Conservation (phyloP, 2,888 invertebrate genomes). For the Pyrgus malvae region DNA sequence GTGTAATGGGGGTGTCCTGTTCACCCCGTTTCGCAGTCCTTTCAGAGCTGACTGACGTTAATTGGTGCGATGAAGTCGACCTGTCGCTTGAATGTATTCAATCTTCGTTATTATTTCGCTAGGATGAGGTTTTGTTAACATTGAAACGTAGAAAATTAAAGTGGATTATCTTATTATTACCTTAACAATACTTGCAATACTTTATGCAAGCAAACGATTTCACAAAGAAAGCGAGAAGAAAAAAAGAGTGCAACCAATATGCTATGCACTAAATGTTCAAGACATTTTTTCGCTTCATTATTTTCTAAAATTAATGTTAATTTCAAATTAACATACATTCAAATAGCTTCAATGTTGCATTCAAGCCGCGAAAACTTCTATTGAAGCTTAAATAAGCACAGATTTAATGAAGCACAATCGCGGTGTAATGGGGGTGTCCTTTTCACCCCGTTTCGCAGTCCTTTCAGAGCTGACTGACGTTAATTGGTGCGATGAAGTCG, state of each 20-base stretch:
- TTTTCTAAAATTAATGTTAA: too few relatives aligned
- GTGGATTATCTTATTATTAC: too few relatives aligned
- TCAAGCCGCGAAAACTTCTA: not conserved
- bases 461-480: conserved; percentile 15
- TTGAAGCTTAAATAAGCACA: conserved; percentile 12
- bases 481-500: conserved; percentile 19
- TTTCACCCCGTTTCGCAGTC: conserved; percentile 7
- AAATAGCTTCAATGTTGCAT: conserved; percentile 8
- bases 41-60: conserved; percentile 17
- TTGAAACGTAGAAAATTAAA: too few relatives aligned
- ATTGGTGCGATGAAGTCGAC: conserved; percentile 17
- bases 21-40: conserved; percentile 6
- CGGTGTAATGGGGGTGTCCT: conserved; percentile 6
- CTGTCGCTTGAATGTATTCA: conserved; percentile 5
- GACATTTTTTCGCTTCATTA: too few relatives aligned
- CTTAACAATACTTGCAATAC: too few relatives aligned
- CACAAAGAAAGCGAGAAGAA: too few relatives aligned
- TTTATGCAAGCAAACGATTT: too few relatives aligned
- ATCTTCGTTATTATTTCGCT: too few relatives aligned
- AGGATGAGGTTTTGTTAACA: too few relatives aligned
- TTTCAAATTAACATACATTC: too few relatives aligned
- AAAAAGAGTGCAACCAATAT: too few relatives aligned
- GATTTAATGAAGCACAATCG: conserved; percentile 12
- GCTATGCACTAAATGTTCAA: too few relatives aligned
- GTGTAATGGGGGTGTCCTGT: conserved; percentile 8